Evolutionary conservation across 2,888 invertebrate species (phyloP).

Genomic region (Hesperia comma): DNA sequence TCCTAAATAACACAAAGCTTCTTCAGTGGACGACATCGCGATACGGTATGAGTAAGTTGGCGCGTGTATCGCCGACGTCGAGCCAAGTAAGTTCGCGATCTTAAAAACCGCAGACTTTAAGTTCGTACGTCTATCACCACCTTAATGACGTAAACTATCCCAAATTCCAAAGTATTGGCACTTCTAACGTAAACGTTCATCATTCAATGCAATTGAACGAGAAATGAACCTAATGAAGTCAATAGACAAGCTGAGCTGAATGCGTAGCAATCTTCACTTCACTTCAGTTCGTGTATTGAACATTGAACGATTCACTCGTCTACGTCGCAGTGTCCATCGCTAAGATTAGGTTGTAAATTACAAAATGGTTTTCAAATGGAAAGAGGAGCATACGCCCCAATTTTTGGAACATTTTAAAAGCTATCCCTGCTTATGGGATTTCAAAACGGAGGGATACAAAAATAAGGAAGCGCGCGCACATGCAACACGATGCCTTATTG

Average conservation of each 20-base stretch:
- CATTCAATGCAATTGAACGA: background rate
- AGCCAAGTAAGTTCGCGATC: no score
- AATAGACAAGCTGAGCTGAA: background rate
- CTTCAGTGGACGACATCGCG: no score
- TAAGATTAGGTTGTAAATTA: background rate
- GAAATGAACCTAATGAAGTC: background rate
- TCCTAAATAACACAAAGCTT: no score
- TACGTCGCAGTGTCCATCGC: background rate
- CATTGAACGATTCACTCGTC: constrained; percentile 9
- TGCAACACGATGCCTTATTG: background rate
- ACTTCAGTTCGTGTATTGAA: constrained; percentile 3
- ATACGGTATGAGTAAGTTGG: no score
- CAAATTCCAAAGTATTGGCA: background rate
- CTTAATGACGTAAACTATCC: no score
- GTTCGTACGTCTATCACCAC: no score
- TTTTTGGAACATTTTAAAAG: constrained; percentile 14
- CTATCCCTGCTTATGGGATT: constrained; percentile 13
- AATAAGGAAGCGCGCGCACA: background rate
- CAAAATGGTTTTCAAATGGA: constrained; percentile 20
- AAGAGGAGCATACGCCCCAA: constrained; percentile 14
- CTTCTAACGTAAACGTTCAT: background rate
- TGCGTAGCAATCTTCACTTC: background rate
- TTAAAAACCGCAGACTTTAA: no score
- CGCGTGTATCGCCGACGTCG: no score
- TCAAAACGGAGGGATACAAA: constrained; percentile 1